phyloP scores from a whole-genome alignment of 1,140 invertebrate species.

The Tetraneura akinire region DNA sequence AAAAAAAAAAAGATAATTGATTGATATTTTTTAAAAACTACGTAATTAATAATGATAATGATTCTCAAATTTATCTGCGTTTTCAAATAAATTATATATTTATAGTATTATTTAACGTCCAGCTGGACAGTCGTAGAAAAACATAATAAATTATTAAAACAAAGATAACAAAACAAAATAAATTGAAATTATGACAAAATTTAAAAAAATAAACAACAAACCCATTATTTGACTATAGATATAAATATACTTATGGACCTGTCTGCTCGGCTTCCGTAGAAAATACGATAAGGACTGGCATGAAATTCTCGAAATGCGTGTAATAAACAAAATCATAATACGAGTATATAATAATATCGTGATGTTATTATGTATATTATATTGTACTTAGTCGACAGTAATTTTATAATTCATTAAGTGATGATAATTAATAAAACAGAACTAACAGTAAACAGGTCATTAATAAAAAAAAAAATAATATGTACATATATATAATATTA shows the following conservation, averaged over 20 bases:
- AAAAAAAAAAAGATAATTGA: too few relatives aligned
- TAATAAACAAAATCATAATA: background rate
- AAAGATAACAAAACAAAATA: too few relatives aligned
- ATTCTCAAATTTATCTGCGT: too few relatives aligned
- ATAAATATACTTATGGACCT: background rate
- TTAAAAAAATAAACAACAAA: slow-evolving; percentile 1
- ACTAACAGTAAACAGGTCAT: slow-evolving; percentile 41
- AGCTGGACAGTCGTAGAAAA: too few relatives aligned
- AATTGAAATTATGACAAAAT: background rate
- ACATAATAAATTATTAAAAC: too few relatives aligned
- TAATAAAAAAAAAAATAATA: slow-evolving; percentile 22
- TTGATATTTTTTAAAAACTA: too few relatives aligned
- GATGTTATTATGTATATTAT: too few relatives aligned
- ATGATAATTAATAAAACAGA: slow-evolving; percentile 39
- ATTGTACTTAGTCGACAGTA: background rate
- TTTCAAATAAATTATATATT: too few relatives aligned
- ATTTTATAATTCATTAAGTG: slow-evolving; percentile 49
- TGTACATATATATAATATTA: background rate
- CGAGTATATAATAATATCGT: background rate
- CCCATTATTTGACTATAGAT: slow-evolving; percentile 6
- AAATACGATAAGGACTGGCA: slow-evolving; percentile 3
- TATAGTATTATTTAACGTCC: too few relatives aligned
- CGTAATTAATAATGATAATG: too few relatives aligned
- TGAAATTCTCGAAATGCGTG: background rate
- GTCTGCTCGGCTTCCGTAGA: slow-evolving; percentile 1